Conservation (phyloP, 64 coral and sea anemone species). For the Porites australiensis region DNA sequence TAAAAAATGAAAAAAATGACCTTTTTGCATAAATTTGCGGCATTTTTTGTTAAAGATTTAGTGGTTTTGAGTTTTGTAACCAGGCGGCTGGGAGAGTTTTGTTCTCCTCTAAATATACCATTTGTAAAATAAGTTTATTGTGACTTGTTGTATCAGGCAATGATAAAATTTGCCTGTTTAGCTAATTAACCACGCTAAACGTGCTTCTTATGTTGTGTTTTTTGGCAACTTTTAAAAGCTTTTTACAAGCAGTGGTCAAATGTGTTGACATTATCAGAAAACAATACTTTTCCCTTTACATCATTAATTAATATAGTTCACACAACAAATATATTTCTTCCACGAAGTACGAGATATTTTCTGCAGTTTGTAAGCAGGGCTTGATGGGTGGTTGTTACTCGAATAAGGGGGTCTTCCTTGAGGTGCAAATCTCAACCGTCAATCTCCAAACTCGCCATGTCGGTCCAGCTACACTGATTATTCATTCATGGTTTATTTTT, state of each 20-base stretch:
- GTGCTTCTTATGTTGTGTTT: constrained; percentile 82
- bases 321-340: constrained; percentile 88
- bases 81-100: background rate
- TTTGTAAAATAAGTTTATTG: constrained; percentile 17
- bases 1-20: constrained; percentile 17
- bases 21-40: constrained; percentile 54
- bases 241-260: constrained; percentile 87
- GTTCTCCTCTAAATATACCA: background rate
- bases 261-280: constrained; percentile 98
- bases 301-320: constrained; percentile 99
- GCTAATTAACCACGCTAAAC: constrained; percentile 72
- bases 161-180: constrained; percentile 71
- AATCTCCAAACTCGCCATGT: constrained; percentile 12
- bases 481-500: constrained; percentile 99
- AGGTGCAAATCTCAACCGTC: constrained; percentile 33
- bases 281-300: constrained; percentile 95
- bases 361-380: constrained; percentile 32
- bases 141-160: constrained; percentile 42
- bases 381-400: constrained; percentile 12
- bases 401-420: background rate
- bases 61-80: background rate
- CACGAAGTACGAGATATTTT: constrained; percentile 53
- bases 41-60: constrained; percentile 28
- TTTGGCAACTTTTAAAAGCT: constrained; percentile 79
- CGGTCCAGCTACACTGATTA: constrained; percentile 84